Conservation (phyloP, 2,113 vertebrate genomes). For the Pontoporia blainvillei region DNA sequence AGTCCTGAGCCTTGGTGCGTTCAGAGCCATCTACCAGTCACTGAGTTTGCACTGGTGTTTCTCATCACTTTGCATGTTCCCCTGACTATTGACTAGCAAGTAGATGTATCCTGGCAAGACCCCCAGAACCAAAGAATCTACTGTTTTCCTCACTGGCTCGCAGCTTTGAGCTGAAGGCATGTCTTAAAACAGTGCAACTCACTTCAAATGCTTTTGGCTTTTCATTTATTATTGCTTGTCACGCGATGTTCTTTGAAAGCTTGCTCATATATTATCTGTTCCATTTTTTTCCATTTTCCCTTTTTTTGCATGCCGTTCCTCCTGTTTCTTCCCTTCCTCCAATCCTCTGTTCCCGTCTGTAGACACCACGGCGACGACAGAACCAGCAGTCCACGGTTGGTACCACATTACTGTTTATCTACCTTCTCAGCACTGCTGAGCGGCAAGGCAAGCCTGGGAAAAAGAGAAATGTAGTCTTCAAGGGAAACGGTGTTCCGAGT, state of each 20-base stretch:
- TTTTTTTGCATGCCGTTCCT: slow-evolving; percentile 92
- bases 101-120: slow-evolving; percentile 71
- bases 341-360: slow-evolving; percentile 90
- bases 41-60: slow-evolving; percentile 70
- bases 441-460: slow-evolving; percentile 86
- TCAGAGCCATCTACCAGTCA: slow-evolving; percentile 42
- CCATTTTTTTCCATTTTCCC: slow-evolving; percentile 91
- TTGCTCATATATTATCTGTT: slow-evolving; percentile 92
- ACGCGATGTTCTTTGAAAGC: slow-evolving; percentile 88
- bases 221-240: slow-evolving; percentile 89
- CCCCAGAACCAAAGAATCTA: slow-evolving; percentile 74
- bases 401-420: slow-evolving; percentile 89
- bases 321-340: slow-evolving; percentile 90
- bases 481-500: slow-evolving; percentile 70
- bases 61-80: slow-evolving; percentile 76
- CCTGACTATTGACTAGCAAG: slow-evolving; percentile 73
- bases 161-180: slow-evolving; percentile 86
- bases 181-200: slow-evolving; percentile 88
- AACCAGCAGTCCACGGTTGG: slow-evolving; percentile 90
- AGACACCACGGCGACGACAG: slow-evolving; percentile 90
- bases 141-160: slow-evolving; percentile 82
- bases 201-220: slow-evolving; percentile 89
- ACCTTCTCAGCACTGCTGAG: slow-evolving; percentile 83
- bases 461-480: slow-evolving; percentile 79
- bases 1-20: slow-evolving; percentile 72